These are phyloP conservation scores for Siderastrea siderea DNA, from an alignment of 92 coral and sea anemone species.

Conservation along the genomic window DNA sequence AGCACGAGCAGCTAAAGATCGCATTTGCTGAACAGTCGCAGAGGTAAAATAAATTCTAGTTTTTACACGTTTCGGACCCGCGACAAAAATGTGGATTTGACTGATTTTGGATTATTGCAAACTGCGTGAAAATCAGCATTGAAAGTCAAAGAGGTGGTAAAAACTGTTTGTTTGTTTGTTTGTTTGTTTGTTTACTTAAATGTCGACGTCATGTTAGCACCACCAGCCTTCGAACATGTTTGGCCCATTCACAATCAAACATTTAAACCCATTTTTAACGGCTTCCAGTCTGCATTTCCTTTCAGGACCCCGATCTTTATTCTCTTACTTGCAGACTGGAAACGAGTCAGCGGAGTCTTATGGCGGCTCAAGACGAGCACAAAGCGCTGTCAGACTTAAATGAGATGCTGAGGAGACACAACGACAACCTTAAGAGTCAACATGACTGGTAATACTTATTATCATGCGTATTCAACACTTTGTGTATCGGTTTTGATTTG, in stretches of 20 bases:
- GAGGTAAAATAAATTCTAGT: constrained; percentile 52
- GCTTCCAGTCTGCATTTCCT: not conserved
- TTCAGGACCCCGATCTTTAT: not conserved
- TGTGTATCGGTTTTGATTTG: no score
- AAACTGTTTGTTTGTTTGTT: not conserved
- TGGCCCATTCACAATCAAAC: no score
- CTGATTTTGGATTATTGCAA: no score
- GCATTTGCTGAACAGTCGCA: constrained; percentile 95
- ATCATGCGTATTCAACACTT: no score
- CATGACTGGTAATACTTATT: constrained; percentile 87
- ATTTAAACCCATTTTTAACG: no score
- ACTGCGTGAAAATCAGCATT: no score
- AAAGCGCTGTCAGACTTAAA: constrained; percentile 91
- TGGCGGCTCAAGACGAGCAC: constrained; percentile 97
- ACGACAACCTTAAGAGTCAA: constrained; percentile 95
- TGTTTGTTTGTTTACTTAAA: not conserved
- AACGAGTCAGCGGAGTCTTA: constrained; percentile 87
- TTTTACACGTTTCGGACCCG: no score
- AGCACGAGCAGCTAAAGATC: constrained; percentile 89
- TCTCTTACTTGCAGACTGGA: constrained; percentile 73
- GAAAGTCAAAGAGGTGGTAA: no score
- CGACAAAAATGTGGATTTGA: no score
- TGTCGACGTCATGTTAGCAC: no score
- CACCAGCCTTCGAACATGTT: no score
- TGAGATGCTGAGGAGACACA: constrained; percentile 96